A percentile compares a stretch with the other conserved stretches of the same genome.
Evolutionary conservation across 2,888 invertebrate species (phyloP).

Genomic region (Rotaria magnacalcarata): DNA sequence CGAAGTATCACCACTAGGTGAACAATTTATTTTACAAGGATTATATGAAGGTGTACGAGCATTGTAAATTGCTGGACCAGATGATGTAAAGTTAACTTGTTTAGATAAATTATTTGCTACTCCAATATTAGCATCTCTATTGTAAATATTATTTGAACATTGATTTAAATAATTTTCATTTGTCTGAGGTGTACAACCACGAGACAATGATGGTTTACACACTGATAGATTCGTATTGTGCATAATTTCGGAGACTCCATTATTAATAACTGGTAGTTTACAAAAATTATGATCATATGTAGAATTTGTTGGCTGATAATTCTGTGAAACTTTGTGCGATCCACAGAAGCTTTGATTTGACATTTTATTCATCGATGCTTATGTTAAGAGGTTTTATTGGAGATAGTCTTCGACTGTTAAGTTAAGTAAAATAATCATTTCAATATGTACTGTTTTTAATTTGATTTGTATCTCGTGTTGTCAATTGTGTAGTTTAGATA

Average conservation of each 20-base stretch:
- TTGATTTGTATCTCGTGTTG: not conserved
- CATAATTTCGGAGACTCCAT: not conserved
- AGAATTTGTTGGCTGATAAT: not conserved
- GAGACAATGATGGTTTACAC: not conserved
- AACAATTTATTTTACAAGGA: not conserved
- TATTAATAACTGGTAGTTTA: constrained; percentile 34
- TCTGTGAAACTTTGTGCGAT: not conserved
- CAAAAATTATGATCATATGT: not conserved
- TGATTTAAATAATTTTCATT: not conserved
- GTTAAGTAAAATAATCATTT: not conserved
- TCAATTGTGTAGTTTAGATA: no score
- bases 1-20: not conserved
- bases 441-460: not conserved
- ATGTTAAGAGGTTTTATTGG: not conserved
- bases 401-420: not conserved
- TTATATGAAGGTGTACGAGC: not conserved
- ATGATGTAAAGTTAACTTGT: not conserved
- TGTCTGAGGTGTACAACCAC: not conserved
- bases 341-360: not conserved
- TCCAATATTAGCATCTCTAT: not conserved
- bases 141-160: not conserved
- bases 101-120: not conserved
- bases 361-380: not conserved
- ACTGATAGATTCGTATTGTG: not conserved
- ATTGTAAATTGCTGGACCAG: not conserved